Evolutionary conservation across 2,888 invertebrate genomes (phyloP).

Genomic region (Leptura quadrifasciata): DNA sequence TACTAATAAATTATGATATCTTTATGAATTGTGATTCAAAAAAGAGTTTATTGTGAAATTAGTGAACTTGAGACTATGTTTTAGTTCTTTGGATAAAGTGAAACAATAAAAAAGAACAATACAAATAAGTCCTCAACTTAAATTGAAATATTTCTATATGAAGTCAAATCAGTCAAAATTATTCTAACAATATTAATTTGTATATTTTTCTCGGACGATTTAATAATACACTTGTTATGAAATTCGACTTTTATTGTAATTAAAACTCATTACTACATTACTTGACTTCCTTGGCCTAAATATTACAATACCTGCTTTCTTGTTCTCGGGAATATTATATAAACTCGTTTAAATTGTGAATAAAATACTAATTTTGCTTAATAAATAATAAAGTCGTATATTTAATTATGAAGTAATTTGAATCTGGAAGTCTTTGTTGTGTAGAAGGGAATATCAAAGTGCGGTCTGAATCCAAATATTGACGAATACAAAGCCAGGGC

Average conservation of each 20-base stretch:
- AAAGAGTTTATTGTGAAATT: too few relatives aligned
- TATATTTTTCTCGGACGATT: too few relatives aligned
- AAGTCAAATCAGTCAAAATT: too few relatives aligned
- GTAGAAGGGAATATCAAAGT: constrained; percentile 47
- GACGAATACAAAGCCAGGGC: constrained; percentile 64
- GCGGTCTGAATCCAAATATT: constrained; percentile 67
- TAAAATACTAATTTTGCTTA: not conserved
- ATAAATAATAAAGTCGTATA: constrained; percentile 20
- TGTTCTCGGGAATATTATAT: not conserved
- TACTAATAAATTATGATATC: not conserved
- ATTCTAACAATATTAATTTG: too few relatives aligned
- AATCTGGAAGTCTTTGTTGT: constrained; percentile 32
- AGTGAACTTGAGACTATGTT: too few relatives aligned
- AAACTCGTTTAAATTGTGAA: not conserved
- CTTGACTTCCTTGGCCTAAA: not conserved
- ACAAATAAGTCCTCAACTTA: too few relatives aligned
- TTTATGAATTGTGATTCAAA: not conserved
- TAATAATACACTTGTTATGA: too few relatives aligned
- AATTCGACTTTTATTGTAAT: not conserved
- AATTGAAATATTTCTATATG: too few relatives aligned
- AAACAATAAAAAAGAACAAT: too few relatives aligned
- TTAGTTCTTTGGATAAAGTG: too few relatives aligned
- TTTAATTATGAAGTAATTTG: constrained; percentile 40
- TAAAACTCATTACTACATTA: not conserved
- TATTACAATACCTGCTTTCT: not conserved